Evolutionary conservation across 2,113 vertebrate genomes (phyloP), one percentile per base, ranked within the genome.

Genomic region (Lagopus leucura): DNA sequence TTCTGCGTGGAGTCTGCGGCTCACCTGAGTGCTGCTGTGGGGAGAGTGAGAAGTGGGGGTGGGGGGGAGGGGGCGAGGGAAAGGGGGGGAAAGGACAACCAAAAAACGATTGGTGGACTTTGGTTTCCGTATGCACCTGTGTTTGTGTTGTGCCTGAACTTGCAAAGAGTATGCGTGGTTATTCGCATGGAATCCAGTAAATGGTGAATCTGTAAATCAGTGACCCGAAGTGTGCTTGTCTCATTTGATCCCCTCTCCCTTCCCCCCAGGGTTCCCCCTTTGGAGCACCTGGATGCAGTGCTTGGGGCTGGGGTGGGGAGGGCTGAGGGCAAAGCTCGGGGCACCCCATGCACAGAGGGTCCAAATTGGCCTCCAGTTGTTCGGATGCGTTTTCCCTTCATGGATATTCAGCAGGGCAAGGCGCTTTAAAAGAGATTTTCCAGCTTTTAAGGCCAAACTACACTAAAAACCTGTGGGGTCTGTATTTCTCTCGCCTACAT

Each of bases 81-180:
- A 38, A 10, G 10, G 38, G 38, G 38, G 38, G 38, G 38, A 38
- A 38, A 38, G 38, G 38, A 38, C 38, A 24, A 22, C 24, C 36
- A 40, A 58, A 10, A 78, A 50, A 3, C 38, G 5, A 54, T 17
- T 1, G 3, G 9, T 75, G 89, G 89, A 90, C 92, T 94, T 86
- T 82, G 82, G 19, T 58, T 88, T 89, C 78, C n/a, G 40, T 86
- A 40, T 83, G 69, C 70, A 25, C 38, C 6, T 66, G 79, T 90
- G 72, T 57, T 93, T 97, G 88, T 95, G 86, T 86, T 88, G 14
- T 94, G 94, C 90, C 69, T 96, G 95, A 96, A 88, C 91, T 2
- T 90, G 91, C 96, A 75, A 54, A 95, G 92, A 81, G 30, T 76
- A 60, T 15, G 7, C 32, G 52, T 95, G 93, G 48, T 91, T 93